Conservation (phyloP, 2,113 vertebrate species). For the Callionymus lyra region DNA sequence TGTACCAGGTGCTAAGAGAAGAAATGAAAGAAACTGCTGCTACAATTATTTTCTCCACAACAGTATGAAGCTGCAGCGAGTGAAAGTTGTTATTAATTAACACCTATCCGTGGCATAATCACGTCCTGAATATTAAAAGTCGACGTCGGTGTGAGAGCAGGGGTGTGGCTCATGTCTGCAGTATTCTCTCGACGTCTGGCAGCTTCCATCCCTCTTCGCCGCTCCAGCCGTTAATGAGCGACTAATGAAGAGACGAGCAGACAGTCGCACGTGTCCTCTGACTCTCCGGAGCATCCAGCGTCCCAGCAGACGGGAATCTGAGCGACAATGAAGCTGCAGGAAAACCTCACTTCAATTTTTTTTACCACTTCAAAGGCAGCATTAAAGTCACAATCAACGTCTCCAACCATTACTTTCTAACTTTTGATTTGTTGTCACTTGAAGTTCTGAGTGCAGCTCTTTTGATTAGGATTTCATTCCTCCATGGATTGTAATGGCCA, state of each 20-base stretch:
- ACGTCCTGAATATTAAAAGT: too few species aligned
- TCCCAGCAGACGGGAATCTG: slow-evolving; percentile 9
- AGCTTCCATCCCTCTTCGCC: slow-evolving; percentile 23
- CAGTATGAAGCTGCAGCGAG: too few species aligned
- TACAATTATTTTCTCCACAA: too few species aligned
- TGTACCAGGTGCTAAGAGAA: too few species aligned
- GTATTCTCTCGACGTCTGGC: slow-evolving; percentile 35
- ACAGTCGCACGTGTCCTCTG: slow-evolving; percentile 13
- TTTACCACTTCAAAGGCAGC: not conserved
- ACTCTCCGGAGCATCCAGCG: slow-evolving; percentile 32
- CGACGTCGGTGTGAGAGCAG: not conserved
- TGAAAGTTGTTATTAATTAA: too few species aligned
- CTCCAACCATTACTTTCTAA: not conserved
- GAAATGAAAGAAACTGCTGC: too few species aligned
- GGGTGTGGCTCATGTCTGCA: slow-evolving; percentile 37
- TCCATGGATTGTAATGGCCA: too few species aligned
- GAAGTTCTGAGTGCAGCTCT: too few species aligned
- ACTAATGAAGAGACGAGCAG: slow-evolving; percentile 52
- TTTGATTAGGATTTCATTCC: too few species aligned
- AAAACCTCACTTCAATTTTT: slow-evolving; percentile 5
- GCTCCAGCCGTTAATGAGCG: slow-evolving; percentile 41
- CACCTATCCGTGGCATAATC: too few species aligned
- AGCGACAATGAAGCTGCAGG: slow-evolving; percentile 21
- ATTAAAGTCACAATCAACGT: not conserved
- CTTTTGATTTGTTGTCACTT: not conserved